Evolutionary conservation across 2,797 vertebrate genomes (phyloP).

Genomic region (Sebastes matsubarae): DNA sequence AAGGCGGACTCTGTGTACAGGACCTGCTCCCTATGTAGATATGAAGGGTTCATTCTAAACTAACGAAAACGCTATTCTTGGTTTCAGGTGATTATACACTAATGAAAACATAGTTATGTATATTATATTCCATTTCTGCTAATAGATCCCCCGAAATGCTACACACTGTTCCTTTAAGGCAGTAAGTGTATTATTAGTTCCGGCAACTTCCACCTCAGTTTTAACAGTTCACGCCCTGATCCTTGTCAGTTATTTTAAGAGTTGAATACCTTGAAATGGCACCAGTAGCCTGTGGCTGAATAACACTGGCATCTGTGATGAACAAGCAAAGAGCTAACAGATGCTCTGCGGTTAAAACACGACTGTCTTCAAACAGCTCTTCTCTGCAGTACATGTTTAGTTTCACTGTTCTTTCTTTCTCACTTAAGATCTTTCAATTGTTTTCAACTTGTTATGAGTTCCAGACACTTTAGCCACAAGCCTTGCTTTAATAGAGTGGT

Average conservation of each 20-base stretch:
- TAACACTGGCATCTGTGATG: background rate
- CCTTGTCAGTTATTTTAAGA: constrained; percentile 12
- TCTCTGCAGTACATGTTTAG: background rate
- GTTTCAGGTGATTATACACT: background rate
- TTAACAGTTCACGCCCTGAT: background rate
- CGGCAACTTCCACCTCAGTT: background rate
- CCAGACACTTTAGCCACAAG: background rate
- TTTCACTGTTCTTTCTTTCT: background rate
- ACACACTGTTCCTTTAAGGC: background rate
- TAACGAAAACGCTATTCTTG: background rate
- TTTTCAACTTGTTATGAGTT: constrained; percentile 12
- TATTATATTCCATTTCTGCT: too few relatives aligned
- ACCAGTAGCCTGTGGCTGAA: constrained; percentile 1
- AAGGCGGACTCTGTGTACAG: too few relatives aligned
- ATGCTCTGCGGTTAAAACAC: background rate
- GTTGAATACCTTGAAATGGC: constrained; percentile 17
- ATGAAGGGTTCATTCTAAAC: too few relatives aligned
- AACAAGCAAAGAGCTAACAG: constrained; percentile 16
- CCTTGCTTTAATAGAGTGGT: background rate
- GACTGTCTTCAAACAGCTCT: background rate
- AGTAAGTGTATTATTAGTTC: background rate
- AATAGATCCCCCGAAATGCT: background rate
- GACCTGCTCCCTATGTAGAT: too few relatives aligned
- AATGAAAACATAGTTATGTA: background rate
- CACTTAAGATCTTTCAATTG: background rate